Conservation (phyloP, 2,888 invertebrate species). For the Fissipunctia ypsillon region DNA sequence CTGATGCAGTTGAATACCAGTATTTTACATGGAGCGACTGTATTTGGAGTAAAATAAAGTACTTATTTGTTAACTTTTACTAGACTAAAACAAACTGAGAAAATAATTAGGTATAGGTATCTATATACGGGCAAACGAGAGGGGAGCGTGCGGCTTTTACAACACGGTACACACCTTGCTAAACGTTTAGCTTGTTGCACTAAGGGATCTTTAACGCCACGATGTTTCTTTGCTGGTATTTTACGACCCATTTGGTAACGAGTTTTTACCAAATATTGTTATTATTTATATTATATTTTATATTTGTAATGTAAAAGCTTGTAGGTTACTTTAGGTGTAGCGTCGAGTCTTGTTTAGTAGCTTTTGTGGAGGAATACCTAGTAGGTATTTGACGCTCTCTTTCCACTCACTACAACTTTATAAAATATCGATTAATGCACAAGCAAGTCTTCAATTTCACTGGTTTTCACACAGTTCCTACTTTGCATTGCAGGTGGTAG, state of each 20-base stretch:
- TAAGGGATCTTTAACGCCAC: slow-evolving; percentile 94
- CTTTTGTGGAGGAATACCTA: neutral
- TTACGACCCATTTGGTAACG: slow-evolving; percentile 92
- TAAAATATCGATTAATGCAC: neutral
- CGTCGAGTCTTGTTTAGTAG: neutral
- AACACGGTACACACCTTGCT: slow-evolving; percentile 88
- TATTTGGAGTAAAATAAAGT: too few relatives aligned
- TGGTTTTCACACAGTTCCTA: neutral
- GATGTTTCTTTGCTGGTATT: slow-evolving; percentile 95
- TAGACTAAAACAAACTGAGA: neutral
- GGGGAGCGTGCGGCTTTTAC: neutral
- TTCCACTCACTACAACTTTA: neutral
- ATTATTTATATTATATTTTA: neutral
- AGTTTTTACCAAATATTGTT: neutral
- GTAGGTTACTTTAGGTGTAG: slow-evolving; percentile 20
- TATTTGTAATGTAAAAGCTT: neutral
- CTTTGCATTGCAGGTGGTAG: too few relatives aligned
- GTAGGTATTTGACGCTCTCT: neutral
- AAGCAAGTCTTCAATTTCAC: neutral
- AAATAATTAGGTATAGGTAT: too few relatives aligned
- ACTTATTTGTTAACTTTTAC: neutral
- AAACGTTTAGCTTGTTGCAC: slow-evolving; percentile 92
- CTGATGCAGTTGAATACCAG: too few relatives aligned
- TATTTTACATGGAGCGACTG: too few relatives aligned
- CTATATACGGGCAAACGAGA: neutral